Evolutionary conservation across 2,888 invertebrate species (phyloP), one percentile per base, ranked within the genome.

Genomic region (Melipona bicolor): DNA sequence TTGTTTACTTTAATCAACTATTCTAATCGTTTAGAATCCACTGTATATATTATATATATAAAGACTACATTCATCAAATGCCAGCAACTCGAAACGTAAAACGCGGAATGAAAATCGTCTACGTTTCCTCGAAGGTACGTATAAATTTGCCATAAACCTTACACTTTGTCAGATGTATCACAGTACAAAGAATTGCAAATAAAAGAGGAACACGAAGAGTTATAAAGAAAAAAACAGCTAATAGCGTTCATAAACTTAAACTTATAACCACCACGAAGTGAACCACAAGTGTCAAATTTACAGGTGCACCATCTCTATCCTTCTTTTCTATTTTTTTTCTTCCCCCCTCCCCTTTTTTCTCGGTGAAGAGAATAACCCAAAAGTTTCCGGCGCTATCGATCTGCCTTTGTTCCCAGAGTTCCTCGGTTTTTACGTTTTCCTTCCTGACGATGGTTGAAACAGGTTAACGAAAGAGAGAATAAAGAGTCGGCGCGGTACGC

Each of bases 401-500:
- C 79, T 62, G 24, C 77, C 71, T 73, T 76, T 69, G 65, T 79
- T 79, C 72, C 54, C 59, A 3, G 36, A 15, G 32, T 11, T 32
- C 4, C 24, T 21, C n/a, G 54, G 49, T 67, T 71, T 76, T 72
- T 77, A 79, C 79, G 73, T 72, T 71, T 69, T 52, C 65, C 61
- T 73, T 17, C 62, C 52, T 52, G 79, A 72, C 76, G 77, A 77
- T 79, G 72, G 71, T 71, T 49, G 68, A 74, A 79, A 67, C 32
- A 52, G 65, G 79, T 81, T 80, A 70, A 67, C 56, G 71, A 81
- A 73, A 59, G 68, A 65, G 77, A 59, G 79, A 79, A 82, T 69
- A 81, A 59, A 76, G 43, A 74, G 24, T 49, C 27, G 61, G 32
- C 62, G 19, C 49, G 19, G n/a, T 73, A 70, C 64, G n/a, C 52